Conservation (phyloP, 2,888 invertebrate genomes). For the Ochropleura plecta region DNA sequence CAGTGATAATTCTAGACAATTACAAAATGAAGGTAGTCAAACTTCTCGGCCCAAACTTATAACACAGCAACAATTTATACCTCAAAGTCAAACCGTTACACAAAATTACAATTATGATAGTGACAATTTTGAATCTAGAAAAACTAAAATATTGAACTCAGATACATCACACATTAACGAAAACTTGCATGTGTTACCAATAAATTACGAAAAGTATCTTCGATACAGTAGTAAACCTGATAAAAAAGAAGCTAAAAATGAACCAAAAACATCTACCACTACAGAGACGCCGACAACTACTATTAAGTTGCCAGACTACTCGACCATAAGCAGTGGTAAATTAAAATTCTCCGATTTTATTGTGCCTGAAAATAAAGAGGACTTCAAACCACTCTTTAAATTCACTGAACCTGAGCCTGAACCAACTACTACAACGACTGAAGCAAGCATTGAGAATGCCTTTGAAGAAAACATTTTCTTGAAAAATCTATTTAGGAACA, state of each 20-base stretch:
- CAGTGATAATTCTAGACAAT: conserved; percentile 22
- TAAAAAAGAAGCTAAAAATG: conserved; percentile 60
- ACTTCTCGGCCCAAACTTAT: conserved; percentile 72
- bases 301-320: conserved; percentile 26
- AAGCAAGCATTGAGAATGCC: conserved; percentile 71
- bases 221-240: conserved; percentile 58
- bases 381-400: conserved; percentile 72
- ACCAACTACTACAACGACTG: conserved; percentile 67
- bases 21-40: conserved; percentile 36
- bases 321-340: conserved; percentile 25
- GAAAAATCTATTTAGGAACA: conserved; percentile 77
- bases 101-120: conserved; percentile 80
- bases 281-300: conserved; percentile 64
- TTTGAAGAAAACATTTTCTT: conserved; percentile 83
- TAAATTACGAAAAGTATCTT: conserved; percentile 52
- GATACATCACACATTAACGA: conserved; percentile 46
- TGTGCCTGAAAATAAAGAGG: conserved; percentile 65
- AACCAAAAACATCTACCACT: conserved; percentile 64
- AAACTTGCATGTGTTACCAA: conserved; percentile 60
- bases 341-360: conserved; percentile 73
- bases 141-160: conserved; percentile 65
- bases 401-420: conserved; percentile 58
- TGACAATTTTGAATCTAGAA: conserved; percentile 72
- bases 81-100: conserved; percentile 78
- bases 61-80: conserved; percentile 76